Evolutionary conservation across 2,113 vertebrate species (phyloP), one percentile per base, ranked within the genome.

Genomic region (Bostrychus sinensis): DNA sequence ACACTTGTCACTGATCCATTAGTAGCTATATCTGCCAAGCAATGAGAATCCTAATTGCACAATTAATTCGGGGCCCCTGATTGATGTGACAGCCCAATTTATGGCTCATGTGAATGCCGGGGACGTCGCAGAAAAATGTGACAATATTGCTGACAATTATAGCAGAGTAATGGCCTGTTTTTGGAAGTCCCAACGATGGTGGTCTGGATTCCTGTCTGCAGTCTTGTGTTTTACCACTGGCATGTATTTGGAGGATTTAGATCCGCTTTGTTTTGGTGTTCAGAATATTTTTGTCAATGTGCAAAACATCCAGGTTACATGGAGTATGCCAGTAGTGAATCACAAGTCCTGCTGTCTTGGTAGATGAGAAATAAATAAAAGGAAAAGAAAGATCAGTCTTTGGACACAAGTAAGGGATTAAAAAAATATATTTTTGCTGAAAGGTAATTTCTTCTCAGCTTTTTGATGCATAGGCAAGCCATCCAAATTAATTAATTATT

Each of bases 1-100:
- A 72, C 80, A 84, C 83, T 91, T 89, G 88, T 92, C 91, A 82
- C 70, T 78, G 85, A 89, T 87, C 89, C 92, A 92, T 93, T 92
- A 92, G 89, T 38, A 79, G 80, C 84, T 73, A 48, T 87, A 80
- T 89, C 90, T 92, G 89, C 88, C 90, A 91, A 85, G 86, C 89
- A 81, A 83, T 84, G 86, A 87, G 82, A 83, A 84, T 91, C 85
- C 91, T 92, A 93, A 93, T 92, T 91, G 89, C 80, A 16, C 88
- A 80, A 92, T 93, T 93, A 90, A 92, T 91, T 92, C 75, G 13
- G 54, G 82, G 61, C 61, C 82, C n/a, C 73, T 84, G 87, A 89
- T 87, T 86, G 81, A 89, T 90, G 85, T 90, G 90, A 90, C 91
- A 81, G 82, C 72, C 43, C 30, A 86, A 92, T 92, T 87, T 87